Evolutionary conservation across 2,113 vertebrate genomes (phyloP).

Genomic region (Pteropus alecto): DNA sequence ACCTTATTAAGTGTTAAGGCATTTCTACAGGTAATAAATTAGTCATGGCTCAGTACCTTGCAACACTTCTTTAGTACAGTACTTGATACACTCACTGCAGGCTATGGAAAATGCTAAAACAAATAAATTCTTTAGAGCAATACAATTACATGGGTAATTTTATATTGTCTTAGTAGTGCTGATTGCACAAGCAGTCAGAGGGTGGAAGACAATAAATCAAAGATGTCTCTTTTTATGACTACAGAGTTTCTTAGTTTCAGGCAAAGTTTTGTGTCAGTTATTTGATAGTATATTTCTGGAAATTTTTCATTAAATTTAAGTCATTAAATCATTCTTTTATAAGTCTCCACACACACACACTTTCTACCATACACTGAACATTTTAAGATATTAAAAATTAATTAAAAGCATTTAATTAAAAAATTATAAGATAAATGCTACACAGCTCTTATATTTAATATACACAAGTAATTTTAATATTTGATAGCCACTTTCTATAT

Average conservation of each 20-base stretch:
- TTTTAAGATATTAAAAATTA: slow-evolving; percentile 1
- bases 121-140: slow-evolving; percentile 55
- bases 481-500: not conserved
- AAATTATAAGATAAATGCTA: not conserved
- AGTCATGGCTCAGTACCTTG: slow-evolving; percentile 55
- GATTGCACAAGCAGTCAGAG: not conserved
- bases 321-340: slow-evolving; percentile 2
- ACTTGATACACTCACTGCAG: slow-evolving; percentile 30
- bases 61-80: slow-evolving; percentile 27
- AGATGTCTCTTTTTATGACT: not conserved
- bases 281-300: not conserved
- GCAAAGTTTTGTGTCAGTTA: slow-evolving; percentile 11
- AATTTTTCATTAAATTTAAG: slow-evolving; percentile 33
- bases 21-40: slow-evolving; percentile 74
- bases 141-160: slow-evolving; percentile 54
- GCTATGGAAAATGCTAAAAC: slow-evolving; percentile 32
- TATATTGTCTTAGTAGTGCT: slow-evolving; percentile 43
- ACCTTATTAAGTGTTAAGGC: slow-evolving; percentile 64
- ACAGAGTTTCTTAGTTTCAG: not conserved
- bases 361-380: not conserved
- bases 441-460: not conserved
- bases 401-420: not conserved
- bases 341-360: not conserved
- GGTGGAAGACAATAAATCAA: slow-evolving; percentile 8
- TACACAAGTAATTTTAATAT: not conserved